A percentile compares a stretch with the other conserved stretches of the same genome.
These are phyloP conservation scores for Drosophila prosaltans DNA, from an alignment of 1,140 invertebrate species.

Conservation along the genomic window DNA sequence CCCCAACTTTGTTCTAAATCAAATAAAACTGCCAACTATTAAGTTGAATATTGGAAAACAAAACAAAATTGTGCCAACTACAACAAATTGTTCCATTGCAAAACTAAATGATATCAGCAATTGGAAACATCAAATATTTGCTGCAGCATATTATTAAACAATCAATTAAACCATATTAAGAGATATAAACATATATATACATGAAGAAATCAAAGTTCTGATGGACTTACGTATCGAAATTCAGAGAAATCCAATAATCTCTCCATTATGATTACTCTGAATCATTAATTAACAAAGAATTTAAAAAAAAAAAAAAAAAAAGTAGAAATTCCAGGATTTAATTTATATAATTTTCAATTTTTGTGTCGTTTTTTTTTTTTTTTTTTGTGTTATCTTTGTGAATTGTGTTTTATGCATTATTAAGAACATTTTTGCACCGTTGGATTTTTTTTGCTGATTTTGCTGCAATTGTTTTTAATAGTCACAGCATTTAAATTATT, in stretches of 20 bases:
- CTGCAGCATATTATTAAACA: too few relatives aligned
- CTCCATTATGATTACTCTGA: not conserved
- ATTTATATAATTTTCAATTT: constrained; percentile 2
- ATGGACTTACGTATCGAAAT: not conserved
- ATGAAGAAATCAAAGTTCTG: not conserved
- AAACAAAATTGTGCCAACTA: too few relatives aligned
- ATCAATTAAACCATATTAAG: too few relatives aligned
- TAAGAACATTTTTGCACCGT: not conserved
- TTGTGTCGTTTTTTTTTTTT: not conserved
- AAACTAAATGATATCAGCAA: too few relatives aligned
- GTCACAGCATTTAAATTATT: constrained; percentile 2
- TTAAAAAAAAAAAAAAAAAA: not conserved
- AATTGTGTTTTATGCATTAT: constrained; percentile 10
- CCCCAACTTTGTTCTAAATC: too few relatives aligned
- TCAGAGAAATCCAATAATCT: not conserved
- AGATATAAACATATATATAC: too few relatives aligned
- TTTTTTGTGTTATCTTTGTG: not conserved
- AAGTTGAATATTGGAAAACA: too few relatives aligned
- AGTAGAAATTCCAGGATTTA: not conserved
- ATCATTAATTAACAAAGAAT: not conserved
- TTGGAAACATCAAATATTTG: too few relatives aligned
- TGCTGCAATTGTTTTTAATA: constrained; percentile 10
- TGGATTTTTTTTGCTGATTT: constrained; percentile 1
- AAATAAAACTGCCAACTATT: too few relatives aligned
- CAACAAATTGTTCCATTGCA: too few relatives aligned